Evolutionary conservation across 2,888 invertebrate species (phyloP).

Genomic region (Lutraria lutraria): DNA sequence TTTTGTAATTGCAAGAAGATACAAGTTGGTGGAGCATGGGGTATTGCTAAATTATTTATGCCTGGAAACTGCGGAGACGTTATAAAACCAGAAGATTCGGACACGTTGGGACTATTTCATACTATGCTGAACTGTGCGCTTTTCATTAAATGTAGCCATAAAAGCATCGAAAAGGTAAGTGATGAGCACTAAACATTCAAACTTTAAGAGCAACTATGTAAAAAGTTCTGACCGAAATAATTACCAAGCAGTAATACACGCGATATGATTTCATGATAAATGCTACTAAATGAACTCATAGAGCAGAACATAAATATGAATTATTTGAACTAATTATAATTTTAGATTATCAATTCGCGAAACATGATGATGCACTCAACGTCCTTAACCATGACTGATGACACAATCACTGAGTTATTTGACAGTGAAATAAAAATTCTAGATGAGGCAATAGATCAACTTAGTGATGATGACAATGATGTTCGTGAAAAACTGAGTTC

Average conservation of each 20-base stretch:
- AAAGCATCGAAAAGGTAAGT: not conserved
- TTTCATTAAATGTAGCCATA: not conserved
- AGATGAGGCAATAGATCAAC: not conserved
- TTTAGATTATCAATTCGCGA: not conserved
- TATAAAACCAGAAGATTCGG: not conserved
- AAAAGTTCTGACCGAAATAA: not conserved
- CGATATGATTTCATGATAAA: not conserved
- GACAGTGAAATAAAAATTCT: not conserved
- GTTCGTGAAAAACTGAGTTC: not conserved
- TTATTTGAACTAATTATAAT: not conserved
- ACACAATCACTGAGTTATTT: not conserved
- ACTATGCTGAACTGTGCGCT: not conserved
- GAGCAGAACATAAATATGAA: not conserved
- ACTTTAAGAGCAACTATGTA: not conserved
- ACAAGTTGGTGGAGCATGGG: not conserved
- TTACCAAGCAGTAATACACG: not conserved
- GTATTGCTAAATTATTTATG: not conserved
- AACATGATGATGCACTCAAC: not conserved
- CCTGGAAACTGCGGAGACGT: not conserved
- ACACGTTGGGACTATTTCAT: not conserved
- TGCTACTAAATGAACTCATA: not conserved
- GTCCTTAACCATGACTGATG: not conserved
- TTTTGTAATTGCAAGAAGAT: not conserved
- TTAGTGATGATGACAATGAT: not conserved
- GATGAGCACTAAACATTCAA: not conserved